These are phyloP conservation scores for Coregonus sp. DNA, from an alignment of 2,797 vertebrate genomes.

Conservation along the genomic window DNA sequence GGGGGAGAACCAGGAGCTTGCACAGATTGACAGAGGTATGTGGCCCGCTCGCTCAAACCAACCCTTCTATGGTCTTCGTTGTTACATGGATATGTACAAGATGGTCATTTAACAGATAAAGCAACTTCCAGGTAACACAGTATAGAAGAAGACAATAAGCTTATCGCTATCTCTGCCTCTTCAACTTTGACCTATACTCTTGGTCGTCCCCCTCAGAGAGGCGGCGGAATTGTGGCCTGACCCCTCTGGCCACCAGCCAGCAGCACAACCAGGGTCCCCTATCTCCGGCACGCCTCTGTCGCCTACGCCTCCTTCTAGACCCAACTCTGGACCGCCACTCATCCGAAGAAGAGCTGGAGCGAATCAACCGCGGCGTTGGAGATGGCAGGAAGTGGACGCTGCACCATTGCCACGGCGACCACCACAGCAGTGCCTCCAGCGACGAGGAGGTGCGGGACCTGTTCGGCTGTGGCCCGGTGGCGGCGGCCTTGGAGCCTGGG, in stretches of 20 bases:
- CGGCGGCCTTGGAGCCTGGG: slow-evolving; percentile 56
- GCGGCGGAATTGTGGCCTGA: slow-evolving; percentile 83
- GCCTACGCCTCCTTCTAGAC: slow-evolving; percentile 83
- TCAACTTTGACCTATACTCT: slow-evolving; percentile 29
- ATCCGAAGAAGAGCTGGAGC: slow-evolving; percentile 89
- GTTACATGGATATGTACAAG: background rate
- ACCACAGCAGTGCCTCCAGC: slow-evolving; percentile 84
- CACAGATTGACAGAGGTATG: slow-evolving; percentile 90
- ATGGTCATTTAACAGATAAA: background rate
- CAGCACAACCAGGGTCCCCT: slow-evolving; percentile 87
- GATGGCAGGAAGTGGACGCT: slow-evolving; percentile 85
- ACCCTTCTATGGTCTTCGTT: background rate
- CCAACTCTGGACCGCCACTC: slow-evolving; percentile 86
- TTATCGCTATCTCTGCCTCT: background rate
- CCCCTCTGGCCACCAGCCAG: slow-evolving; percentile 88
- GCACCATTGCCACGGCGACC: slow-evolving; percentile 72
- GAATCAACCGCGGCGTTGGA: slow-evolving; percentile 78
- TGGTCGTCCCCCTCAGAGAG: slow-evolving; percentile 73
- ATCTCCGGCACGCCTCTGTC: slow-evolving; percentile 78
- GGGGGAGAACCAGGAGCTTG: slow-evolving; percentile 93
- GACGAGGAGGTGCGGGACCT: slow-evolving; percentile 91
- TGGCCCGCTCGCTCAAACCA: background rate
- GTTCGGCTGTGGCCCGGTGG: slow-evolving; percentile 59
- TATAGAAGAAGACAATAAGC: background rate
- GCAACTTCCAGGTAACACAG: background rate